phyloP scores from a whole-genome alignment of 2,113 vertebrate genomes.

The Actenoides lindsayi region DNA sequence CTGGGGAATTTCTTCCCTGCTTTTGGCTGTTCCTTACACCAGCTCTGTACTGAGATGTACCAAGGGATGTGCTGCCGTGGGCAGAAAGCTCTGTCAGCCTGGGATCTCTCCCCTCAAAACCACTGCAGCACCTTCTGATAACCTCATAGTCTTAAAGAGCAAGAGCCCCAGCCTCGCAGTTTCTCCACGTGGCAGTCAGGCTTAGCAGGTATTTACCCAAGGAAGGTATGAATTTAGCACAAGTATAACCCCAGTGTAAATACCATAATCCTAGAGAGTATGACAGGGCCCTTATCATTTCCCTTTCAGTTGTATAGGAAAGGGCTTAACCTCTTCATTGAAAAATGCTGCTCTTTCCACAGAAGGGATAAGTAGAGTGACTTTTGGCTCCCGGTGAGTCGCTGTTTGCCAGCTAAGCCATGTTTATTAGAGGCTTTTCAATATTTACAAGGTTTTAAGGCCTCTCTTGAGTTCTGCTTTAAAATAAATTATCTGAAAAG shows the following conservation, averaged over 20 bases:
- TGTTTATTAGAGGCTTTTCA: not conserved
- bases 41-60: not conserved
- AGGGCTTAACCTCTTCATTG: not conserved
- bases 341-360: not conserved
- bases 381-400: not conserved
- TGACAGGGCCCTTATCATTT: not conserved
- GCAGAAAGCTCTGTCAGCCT: not conserved
- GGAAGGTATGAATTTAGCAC: not conserved
- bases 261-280: not conserved
- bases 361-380: not conserved
- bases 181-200: fast-evolving
- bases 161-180: not conserved
- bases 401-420: not conserved
- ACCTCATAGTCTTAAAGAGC: not conserved
- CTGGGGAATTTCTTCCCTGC: not conserved
- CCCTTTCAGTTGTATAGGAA: not conserved
- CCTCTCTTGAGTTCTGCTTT: not conserved
- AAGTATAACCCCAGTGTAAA: not conserved
- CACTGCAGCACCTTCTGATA: not conserved
- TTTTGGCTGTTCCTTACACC: not conserved
- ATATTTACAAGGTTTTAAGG: conserved; percentile 9
- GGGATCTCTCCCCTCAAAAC: not conserved
- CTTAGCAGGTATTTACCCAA: not conserved
- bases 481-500: not conserved
- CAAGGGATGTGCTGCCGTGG: not conserved